Percentiles rank a stretch among this genome's conserved stretches.
Evolutionary conservation across 2,888 invertebrate species (phyloP).

Genomic region (Ectemnius continuus): DNA sequence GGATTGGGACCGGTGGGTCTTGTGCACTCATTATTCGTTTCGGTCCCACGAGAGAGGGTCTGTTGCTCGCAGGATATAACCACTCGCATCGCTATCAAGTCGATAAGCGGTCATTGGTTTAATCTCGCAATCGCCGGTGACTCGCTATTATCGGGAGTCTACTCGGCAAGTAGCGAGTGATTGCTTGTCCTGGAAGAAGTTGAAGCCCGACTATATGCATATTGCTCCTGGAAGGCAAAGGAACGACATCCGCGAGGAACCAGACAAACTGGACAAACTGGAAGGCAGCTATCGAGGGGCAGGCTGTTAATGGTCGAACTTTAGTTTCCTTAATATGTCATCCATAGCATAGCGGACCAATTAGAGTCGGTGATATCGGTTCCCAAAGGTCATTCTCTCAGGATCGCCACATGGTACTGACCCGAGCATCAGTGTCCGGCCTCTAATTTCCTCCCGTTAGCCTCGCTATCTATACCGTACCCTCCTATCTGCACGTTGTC

Average conservation of each 20-base stretch:
- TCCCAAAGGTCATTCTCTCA: slow-evolving; percentile 33
- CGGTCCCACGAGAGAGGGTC: slow-evolving; percentile 31
- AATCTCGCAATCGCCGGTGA: slow-evolving; percentile 8
- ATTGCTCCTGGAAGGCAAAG: slow-evolving; percentile 13
- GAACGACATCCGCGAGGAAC: slow-evolving; percentile 31
- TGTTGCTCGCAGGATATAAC: not conserved
- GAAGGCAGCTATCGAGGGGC: slow-evolving; percentile 29
- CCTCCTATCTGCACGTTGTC: slow-evolving; percentile 54
- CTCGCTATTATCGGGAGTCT: slow-evolving; percentile 25
- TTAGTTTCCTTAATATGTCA: slow-evolving; percentile 72
- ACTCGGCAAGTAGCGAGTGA: not conserved
- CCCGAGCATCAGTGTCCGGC: slow-evolving; percentile 65
- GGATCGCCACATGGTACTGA: slow-evolving; percentile 63
- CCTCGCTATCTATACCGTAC: slow-evolving; percentile 57
- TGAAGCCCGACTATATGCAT: not conserved
- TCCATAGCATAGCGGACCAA: slow-evolving; percentile 61
- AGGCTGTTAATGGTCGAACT: slow-evolving; percentile 57
- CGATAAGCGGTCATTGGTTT: slow-evolving; percentile 46
- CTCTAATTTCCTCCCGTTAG: slow-evolving; percentile 74
- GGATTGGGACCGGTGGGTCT: slow-evolving; percentile 48
- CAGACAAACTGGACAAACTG: slow-evolving; percentile 60
- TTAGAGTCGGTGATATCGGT: slow-evolving; percentile 69
- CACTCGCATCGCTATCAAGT: slow-evolving; percentile 20
- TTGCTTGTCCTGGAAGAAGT: not conserved
- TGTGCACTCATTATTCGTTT: too few relatives aligned